A percentile compares a stretch with the other conserved stretches of the same genome.
These are phyloP conservation scores for Polypedilum vanderplanki DNA, from an alignment of 1,140 invertebrate species.

Conservation along the genomic window DNA sequence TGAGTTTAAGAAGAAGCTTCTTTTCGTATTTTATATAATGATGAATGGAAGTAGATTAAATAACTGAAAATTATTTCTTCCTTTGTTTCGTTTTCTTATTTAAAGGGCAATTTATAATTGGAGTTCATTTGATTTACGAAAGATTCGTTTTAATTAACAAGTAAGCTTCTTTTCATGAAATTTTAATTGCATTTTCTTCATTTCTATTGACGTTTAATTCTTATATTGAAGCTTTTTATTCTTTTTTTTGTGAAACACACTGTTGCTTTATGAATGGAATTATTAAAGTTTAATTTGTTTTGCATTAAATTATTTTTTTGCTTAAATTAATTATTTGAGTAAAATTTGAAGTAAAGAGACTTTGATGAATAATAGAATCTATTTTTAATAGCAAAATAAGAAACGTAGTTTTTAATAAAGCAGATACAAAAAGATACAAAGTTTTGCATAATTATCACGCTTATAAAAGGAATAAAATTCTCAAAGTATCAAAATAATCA, in stretches of 20 bases:
- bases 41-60: neutral
- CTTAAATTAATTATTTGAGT: too few species aligned
- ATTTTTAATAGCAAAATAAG: too few species aligned
- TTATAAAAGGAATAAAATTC: too few species aligned
- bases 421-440: too few species aligned
- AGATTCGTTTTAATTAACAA: slow-evolving; percentile 27
- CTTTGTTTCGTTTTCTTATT: neutral
- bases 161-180: slow-evolving; percentile 24
- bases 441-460: too few species aligned
- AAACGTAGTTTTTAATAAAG: too few species aligned
- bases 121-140: slow-evolving; percentile 21
- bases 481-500: too few species aligned
- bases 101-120: slow-evolving; percentile 6
- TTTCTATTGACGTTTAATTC: too few species aligned
- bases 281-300: neutral
- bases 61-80: neutral
- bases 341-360: too few species aligned
- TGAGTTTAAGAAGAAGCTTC: too few species aligned
- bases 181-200: neutral
- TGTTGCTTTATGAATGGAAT: neutral
- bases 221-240: neutral
- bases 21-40: slow-evolving; percentile 3
- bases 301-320: too few species aligned
- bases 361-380: too few species aligned
- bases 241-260: neutral